phyloP scores from a whole-genome alignment of 1,140 invertebrate genomes.

The Prorops nasuta region DNA sequence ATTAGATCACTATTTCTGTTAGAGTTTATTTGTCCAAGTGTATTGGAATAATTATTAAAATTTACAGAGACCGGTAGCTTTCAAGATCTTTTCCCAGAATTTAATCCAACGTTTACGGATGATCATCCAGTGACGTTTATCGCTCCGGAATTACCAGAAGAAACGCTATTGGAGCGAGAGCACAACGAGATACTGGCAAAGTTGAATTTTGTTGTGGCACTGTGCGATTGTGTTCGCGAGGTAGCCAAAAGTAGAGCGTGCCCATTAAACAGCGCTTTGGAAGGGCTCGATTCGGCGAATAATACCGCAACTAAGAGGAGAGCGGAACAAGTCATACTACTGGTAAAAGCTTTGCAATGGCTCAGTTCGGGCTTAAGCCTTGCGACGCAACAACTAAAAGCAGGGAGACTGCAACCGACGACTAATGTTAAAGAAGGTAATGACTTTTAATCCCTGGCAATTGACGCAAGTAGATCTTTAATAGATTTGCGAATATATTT shows the following conservation, averaged over 20 bases:
- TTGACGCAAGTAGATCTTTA: neutral
- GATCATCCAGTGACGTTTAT: slow-evolving; percentile 76
- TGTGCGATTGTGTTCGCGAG: slow-evolving; percentile 88
- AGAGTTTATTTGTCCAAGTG: too few relatives aligned
- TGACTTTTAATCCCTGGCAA: slow-evolving; percentile 1
- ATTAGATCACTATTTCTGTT: neutral
- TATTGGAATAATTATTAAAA: slow-evolving; percentile 1
- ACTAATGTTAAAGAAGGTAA: slow-evolving; percentile 85
- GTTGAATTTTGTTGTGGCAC: slow-evolving; percentile 86
- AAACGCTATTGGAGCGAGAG: slow-evolving; percentile 90
- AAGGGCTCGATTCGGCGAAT: slow-evolving; percentile 43
- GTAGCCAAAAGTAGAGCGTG: slow-evolving; percentile 75
- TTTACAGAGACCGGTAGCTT: slow-evolving; percentile 61
- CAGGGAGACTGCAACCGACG: slow-evolving; percentile 83
- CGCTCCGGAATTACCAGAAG: slow-evolving; percentile 88
- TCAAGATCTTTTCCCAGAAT: slow-evolving; percentile 60
- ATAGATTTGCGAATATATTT: too few relatives aligned
- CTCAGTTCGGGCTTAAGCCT: slow-evolving; percentile 88
- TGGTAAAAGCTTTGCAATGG: slow-evolving; percentile 87
- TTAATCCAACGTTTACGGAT: slow-evolving; percentile 47
- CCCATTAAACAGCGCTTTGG: slow-evolving; percentile 62
- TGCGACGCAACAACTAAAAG: slow-evolving; percentile 83
- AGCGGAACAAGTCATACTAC: slow-evolving; percentile 88
- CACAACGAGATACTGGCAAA: slow-evolving; percentile 94
- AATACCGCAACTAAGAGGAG: slow-evolving; percentile 58